Base-by-base conservation (phyloP, 2,888 invertebrate species). In the Lithosia quadra region DNA sequence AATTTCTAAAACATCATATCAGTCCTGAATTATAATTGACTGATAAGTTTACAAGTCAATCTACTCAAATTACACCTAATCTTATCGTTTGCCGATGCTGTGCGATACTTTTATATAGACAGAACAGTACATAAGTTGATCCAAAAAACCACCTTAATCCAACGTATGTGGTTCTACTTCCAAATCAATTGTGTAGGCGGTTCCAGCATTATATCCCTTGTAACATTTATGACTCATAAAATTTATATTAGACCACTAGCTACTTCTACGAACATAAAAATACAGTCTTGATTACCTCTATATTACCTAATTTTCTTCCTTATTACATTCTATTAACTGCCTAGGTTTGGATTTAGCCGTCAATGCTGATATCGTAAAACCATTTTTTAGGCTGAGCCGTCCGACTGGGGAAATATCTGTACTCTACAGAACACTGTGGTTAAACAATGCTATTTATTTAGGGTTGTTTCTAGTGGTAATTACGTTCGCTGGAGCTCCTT, bases 111-210 rank as follows among this genome's bases (percentile, higher is more conserved):
- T n/a, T 43, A 18, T 18, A 43, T 43, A 0, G n/a, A 49, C n/a
- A n/a, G 18, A n/a, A n/a, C 8, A n/a, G 49, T 49, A n/a, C 49
- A 49, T 9, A 49, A 49, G n/a, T n/a, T 49, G 49, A n/a, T 49
- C 80, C 80, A 82, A 90, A 91, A 90, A 91, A 85, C 76, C 81
- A 85, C 81, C 87, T 89, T 89, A 90, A 92, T 91, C 91, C 90
- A 88, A 89, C 89, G 82, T 80, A 76, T 78, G 76, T 77, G 76
- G 78, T n/a, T 9, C 22, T 82, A 73, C 71, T 80, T 77, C 75
- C 70, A 72, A 77, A 76, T 82, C 75, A 80, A 81, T 82, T 79
- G 73, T 80, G 69, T 79, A 77, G 84, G 82, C 53, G 68, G 75
- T 69, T 65, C 73, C 71, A 73, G 71, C 67, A 56, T 80, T 63